Conservation (phyloP, 2,888 invertebrate genomes). For the Drosophila affinis region DNA sequence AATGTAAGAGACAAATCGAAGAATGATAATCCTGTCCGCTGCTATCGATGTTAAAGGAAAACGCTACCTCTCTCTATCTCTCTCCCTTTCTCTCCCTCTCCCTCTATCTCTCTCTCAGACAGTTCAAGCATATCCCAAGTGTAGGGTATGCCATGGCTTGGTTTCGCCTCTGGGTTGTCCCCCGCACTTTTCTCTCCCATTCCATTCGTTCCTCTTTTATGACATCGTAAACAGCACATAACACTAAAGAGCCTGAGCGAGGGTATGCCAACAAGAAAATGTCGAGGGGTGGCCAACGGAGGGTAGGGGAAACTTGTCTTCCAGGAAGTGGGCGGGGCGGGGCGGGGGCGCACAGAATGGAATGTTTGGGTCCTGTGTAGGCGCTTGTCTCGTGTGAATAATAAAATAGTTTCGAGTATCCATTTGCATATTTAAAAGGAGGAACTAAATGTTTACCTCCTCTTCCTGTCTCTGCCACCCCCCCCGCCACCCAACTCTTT, state of each 20-base stretch:
- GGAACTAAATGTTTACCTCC: slow-evolving; percentile 55
- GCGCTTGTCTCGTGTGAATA: slow-evolving; percentile 59
- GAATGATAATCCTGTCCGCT: too few species aligned
- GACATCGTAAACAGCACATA: slow-evolving; percentile 71
- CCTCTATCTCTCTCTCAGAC: too few species aligned
- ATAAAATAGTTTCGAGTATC: slow-evolving; percentile 72
- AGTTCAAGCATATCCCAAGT: background rate
- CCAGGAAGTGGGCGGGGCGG: slow-evolving; percentile 5
- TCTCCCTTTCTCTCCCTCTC: too few species aligned
- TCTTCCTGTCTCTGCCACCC: background rate
- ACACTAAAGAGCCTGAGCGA: slow-evolving; percentile 61
- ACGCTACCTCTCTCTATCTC: too few species aligned
- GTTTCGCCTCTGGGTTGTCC: background rate
- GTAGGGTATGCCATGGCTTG: background rate
- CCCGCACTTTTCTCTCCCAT: slow-evolving; percentile 9
- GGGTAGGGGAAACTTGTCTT: slow-evolving; percentile 27
- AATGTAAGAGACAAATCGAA: too few species aligned
- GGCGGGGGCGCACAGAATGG: background rate
- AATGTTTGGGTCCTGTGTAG: slow-evolving; percentile 3
- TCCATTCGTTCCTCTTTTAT: slow-evolving; percentile 53
- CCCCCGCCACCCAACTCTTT: background rate
- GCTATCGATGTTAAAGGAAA: too few species aligned
- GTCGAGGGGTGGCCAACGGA: slow-evolving; percentile 4
- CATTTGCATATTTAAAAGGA: slow-evolving; percentile 71
- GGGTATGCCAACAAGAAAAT: slow-evolving; percentile 4